Evolutionary conservation across 2,797 vertebrate species (phyloP).

Genomic region (Paramormyrops hopkinsi): DNA sequence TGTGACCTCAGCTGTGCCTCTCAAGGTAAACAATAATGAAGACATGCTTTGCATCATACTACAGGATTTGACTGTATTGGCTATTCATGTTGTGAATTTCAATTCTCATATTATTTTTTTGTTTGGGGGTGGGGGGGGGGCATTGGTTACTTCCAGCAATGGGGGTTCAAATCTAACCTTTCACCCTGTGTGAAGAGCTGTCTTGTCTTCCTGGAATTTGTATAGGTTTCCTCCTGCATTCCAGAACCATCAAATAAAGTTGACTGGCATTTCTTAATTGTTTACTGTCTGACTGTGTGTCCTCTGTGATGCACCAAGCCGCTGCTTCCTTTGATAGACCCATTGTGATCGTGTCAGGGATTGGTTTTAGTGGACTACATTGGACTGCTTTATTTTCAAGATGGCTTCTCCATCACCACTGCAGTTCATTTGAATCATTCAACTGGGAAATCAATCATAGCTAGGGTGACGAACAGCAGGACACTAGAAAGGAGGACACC

Average conservation of each 20-base stretch:
- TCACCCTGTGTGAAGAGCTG: not conserved
- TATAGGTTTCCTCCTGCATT: not conserved
- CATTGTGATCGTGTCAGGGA: not conserved
- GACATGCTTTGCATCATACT: not conserved
- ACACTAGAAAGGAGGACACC: not conserved
- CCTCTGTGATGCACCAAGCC: not conserved
- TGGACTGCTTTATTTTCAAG: not conserved
- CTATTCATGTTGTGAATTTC: not conserved
- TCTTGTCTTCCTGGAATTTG: not conserved
- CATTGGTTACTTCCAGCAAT: not conserved
- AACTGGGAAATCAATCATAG: not conserved
- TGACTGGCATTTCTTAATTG: not conserved
- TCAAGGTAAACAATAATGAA: not conserved
- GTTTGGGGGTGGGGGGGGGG: not conserved
- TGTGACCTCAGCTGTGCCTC: not conserved
- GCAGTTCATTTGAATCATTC: not conserved
- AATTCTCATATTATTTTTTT: not conserved
- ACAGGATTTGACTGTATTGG: not conserved
- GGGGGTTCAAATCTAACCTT: not conserved
- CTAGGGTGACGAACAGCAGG: not conserved
- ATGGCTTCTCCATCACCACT: not conserved
- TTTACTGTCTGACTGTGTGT: not conserved
- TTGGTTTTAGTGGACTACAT: not conserved
- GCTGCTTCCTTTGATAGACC: not conserved
- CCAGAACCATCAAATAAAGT: not conserved